phyloP scores from a whole-genome alignment of 2,797 vertebrate genomes.

The Artibeus jamaicensis region DNA sequence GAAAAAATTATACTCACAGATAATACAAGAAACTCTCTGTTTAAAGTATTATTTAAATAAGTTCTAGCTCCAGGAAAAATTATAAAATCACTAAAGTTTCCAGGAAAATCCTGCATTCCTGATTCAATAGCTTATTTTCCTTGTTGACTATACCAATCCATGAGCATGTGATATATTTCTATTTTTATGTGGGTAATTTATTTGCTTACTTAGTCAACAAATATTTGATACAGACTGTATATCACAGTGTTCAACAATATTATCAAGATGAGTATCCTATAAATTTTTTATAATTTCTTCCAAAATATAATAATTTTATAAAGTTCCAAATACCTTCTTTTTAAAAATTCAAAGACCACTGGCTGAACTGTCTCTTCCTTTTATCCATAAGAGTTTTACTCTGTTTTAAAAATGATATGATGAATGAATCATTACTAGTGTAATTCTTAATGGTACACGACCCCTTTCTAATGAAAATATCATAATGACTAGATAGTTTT shows the following conservation, averaged over 20 bases:
- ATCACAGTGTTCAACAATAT: not conserved
- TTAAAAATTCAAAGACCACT: not conserved
- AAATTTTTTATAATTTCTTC: too few relatives aligned
- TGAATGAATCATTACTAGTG: not conserved
- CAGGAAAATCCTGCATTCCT: not conserved
- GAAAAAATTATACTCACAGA: conserved; percentile 1
- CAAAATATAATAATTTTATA: not conserved
- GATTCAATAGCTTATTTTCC: not conserved
- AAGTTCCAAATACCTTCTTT: not conserved
- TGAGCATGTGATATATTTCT: not conserved
- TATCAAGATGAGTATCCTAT: not conserved
- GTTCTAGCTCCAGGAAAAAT: not conserved
- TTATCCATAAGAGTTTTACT: not conserved
- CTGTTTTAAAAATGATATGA: not conserved
- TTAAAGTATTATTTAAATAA: conserved; percentile 22
- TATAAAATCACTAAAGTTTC: not conserved
- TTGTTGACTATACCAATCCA: not conserved
- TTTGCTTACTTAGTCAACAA: not conserved
- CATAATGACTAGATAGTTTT: not conserved
- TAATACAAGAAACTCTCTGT: not conserved
- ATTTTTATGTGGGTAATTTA: not conserved
- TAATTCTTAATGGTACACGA: not conserved
- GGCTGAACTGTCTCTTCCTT: not conserved
- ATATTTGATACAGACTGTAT: not conserved
- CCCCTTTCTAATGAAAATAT: not conserved